Evolutionary conservation across 2,797 vertebrate species (phyloP), one percentile per base, ranked within the genome.

Genomic region (Coregonus ussuriensis): DNA sequence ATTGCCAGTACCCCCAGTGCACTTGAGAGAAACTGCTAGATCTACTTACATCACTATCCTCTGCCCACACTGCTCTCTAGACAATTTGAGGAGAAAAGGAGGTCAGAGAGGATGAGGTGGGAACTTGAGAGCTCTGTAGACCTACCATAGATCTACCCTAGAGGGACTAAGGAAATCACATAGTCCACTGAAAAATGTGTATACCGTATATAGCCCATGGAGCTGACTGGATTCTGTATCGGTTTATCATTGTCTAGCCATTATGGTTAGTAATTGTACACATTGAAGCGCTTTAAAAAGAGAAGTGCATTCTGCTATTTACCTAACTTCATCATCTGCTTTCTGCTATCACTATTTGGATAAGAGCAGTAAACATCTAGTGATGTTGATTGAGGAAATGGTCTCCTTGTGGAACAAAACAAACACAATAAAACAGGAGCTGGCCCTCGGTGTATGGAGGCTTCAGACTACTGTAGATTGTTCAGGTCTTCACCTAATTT

Each of bases 51-150:
- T 68, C 59, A 63, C 59, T 78, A 54, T 13, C 71, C 56, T 67
- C 76, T 78, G 81, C 68, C 73, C 2, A 35, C 74, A 59, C 59
- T 25, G 25, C 9, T 63, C 31, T 74, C 71, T 75, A 35, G 68
- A 70, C 31, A 59, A 73, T 35, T 13, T 21, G 11, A n/a, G 6
- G 35, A 69, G 15, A n/a, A 18, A 41, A 69, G 6, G 15, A 41
- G 14, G 18, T 69, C 67, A 69, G 67, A 6, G 67, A 37, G 33
- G 35, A 37, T 41, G 31, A 37, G 67, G 35, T 35, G 5, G 67
- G 16, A 41, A 69, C 13, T 35, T n/a, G 35, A 69, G 33, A 37
- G 31, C 16, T 29, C 0, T 69, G 68, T 3, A 53, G 18, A 47
- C 41, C 68, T 67, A 18, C 1, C 6, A 21, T 62, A 25, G 14